Evolutionary conservation across 2,888 invertebrate genomes (phyloP).

Genomic region (Coenonympha glycerion): DNA sequence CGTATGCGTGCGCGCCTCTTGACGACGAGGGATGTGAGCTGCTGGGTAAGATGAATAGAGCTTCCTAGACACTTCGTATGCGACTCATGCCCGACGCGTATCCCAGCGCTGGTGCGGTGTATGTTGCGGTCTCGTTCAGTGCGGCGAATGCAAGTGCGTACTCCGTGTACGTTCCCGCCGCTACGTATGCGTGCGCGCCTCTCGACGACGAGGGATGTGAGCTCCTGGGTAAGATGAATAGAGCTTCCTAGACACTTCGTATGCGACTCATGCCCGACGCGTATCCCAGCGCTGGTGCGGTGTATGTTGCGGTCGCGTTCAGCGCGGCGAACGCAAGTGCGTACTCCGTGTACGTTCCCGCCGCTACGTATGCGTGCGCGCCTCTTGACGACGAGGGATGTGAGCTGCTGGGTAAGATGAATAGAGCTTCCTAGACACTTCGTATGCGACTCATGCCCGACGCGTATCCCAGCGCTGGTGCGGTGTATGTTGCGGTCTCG

Average conservation of each 20-base stretch:
- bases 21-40: slow-evolving; percentile 67
- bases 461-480: slow-evolving; percentile 77
- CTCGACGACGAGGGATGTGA: slow-evolving; percentile 65
- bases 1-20: slow-evolving; percentile 78
- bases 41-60: slow-evolving; percentile 62
- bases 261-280: slow-evolving; percentile 76
- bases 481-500: slow-evolving; percentile 72
- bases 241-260: background rate
- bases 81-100: slow-evolving; percentile 75
- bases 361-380: slow-evolving; percentile 80
- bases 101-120: slow-evolving; percentile 77
- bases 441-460: slow-evolving; percentile 76
- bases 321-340: slow-evolving; percentile 43
- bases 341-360: slow-evolving; percentile 81
- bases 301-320: slow-evolving; percentile 72
- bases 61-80: slow-evolving; percentile 29
- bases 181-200: slow-evolving; percentile 80
- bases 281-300: slow-evolving; percentile 77
- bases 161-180: slow-evolving; percentile 81
- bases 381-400: slow-evolving; percentile 66
- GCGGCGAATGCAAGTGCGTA: slow-evolving; percentile 50
- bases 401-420: slow-evolving; percentile 68
- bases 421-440: background rate
- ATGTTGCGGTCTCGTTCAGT: slow-evolving; percentile 62
- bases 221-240: slow-evolving; percentile 66